Base-by-base conservation (phyloP, 2,797 vertebrate genomes). In the Moxostoma hubbsi region DNA sequence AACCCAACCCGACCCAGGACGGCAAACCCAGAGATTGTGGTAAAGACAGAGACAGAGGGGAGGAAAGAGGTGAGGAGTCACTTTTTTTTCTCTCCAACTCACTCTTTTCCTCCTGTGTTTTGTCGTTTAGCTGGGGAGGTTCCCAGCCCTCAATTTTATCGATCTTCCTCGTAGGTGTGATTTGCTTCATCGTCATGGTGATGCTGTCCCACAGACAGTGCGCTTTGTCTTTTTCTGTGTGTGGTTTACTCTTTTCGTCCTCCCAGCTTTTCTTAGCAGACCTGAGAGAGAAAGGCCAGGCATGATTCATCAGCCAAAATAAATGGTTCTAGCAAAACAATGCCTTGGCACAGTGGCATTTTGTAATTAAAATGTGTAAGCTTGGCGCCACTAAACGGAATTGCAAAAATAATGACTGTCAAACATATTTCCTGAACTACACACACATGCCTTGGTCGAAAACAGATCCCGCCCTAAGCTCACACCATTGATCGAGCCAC, bases 61-160 rank as follows among this genome's bases (percentile, higher is more conserved):
- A 65, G 50, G 85, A 84, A 7, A 85, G 82, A 0, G 80, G 77
- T 7, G 83, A 83, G 0, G 80, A 70, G 43, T 86, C 84, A 10
- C 77, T 85, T 62, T 92, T 91, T 0, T 73, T 77, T 12, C 77
- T 77, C 4, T 87, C 61, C 9, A 88, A 81, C 0, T 95, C 94
- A 1, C 93, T 92, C 59, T 43, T 68, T 43, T 83, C 73, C 46
- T 83, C 83, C 49, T 93, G 94, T 0, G 43, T 46, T 49, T 89
- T 46, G 73, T 86, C 82, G 5, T 73, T 77, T 85, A 94, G 55
- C 6, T 86, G 93, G 0, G 97, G 96, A 0, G 96, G 96, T 86
- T 97, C 97, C 97, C 97, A 97, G 65, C 97, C 97, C 87, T 98
- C 97, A n/a, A 96, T 96, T 88, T 97, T 96, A 80, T 97, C 96